Percentiles rank a stretch among this genome's conserved stretches.
Evolutionary conservation across 2,113 vertebrate species (phyloP).

Genomic region (Sinocyclocheilus maitianheensis): DNA sequence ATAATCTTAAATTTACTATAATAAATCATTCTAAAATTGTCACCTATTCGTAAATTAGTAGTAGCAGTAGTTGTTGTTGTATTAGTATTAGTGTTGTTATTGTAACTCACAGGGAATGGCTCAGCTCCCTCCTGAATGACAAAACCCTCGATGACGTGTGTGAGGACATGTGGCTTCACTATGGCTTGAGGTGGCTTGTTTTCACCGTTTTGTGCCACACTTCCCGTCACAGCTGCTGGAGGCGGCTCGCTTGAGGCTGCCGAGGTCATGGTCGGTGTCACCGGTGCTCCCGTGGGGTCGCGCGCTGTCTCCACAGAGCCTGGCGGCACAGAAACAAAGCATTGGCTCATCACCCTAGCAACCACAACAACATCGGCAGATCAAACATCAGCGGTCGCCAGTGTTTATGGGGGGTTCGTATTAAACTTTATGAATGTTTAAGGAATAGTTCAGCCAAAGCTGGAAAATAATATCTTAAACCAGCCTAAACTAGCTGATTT

Average conservation of each 20-base stretch:
- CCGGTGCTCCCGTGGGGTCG: constrained; percentile 71
- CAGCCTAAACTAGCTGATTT: background rate
- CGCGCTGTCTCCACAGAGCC: constrained; percentile 74
- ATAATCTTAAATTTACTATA: no score
- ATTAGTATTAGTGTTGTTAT: no score
- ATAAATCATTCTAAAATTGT: no score
- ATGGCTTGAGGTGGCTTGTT: constrained; percentile 96
- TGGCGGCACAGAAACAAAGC: constrained; percentile 12
- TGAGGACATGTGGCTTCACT: constrained; percentile 96
- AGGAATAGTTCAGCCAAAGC: background rate
- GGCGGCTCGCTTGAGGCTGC: constrained; percentile 83
- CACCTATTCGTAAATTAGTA: no score
- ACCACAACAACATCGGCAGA: constrained; percentile 19
- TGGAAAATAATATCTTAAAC: background rate
- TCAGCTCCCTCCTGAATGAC: constrained; percentile 98
- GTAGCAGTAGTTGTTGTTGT: no score
- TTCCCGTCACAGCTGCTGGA: constrained; percentile 80
- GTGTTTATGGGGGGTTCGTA: no score
- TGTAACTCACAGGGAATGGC: constrained; percentile 88
- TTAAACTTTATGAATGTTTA: background rate
- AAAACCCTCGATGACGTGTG: constrained; percentile 97
- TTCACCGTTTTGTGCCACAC: constrained; percentile 88
- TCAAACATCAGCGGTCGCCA: background rate
- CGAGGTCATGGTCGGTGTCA: constrained; percentile 85
- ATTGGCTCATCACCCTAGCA: constrained; percentile 10